Evolutionary conservation across 2,797 vertebrate species (phyloP).

Genomic region (Danio choprae): DNA sequence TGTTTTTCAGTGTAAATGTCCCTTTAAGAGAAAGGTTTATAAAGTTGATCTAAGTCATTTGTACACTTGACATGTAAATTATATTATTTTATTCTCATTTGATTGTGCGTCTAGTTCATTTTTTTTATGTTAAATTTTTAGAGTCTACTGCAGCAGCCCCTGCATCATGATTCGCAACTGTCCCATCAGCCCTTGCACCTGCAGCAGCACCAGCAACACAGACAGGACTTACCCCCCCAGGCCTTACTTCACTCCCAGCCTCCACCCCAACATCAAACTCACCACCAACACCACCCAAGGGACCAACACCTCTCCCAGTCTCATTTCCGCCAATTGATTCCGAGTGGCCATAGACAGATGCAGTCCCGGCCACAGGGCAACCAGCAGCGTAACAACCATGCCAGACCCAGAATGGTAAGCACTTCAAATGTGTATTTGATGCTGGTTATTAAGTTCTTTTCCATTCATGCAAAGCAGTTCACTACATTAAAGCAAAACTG

Average conservation of each 20-base stretch:
- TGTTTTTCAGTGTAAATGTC: neutral
- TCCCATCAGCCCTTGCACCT: constrained; percentile 82
- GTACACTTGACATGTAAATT: neutral
- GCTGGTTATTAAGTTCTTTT: neutral
- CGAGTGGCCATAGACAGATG: constrained; percentile 82
- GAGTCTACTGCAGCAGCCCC: constrained; percentile 87
- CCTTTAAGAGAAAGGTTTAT: neutral
- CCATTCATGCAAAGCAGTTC: neutral
- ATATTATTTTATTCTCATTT: neutral
- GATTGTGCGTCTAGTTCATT: neutral
- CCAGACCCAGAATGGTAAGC: constrained; percentile 87
- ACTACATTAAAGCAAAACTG: neutral
- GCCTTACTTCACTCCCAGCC: constrained; percentile 68
- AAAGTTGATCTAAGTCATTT: neutral
- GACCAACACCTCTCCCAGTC: constrained; percentile 86
- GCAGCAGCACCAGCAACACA: constrained; percentile 75
- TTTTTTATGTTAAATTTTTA: constrained; percentile 56
- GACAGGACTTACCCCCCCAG: constrained; percentile 75
- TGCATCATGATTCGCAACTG: constrained; percentile 77
- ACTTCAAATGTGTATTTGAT: constrained; percentile 8
- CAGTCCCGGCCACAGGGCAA: constrained; percentile 83
- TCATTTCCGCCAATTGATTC: constrained; percentile 88
- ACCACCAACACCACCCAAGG: constrained; percentile 71
- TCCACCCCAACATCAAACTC: constrained; percentile 75
- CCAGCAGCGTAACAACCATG: constrained; percentile 77